These are phyloP conservation scores for Drosophila formosana DNA, from an alignment of 2,888 invertebrate genomes.

Conservation along the genomic window DNA sequence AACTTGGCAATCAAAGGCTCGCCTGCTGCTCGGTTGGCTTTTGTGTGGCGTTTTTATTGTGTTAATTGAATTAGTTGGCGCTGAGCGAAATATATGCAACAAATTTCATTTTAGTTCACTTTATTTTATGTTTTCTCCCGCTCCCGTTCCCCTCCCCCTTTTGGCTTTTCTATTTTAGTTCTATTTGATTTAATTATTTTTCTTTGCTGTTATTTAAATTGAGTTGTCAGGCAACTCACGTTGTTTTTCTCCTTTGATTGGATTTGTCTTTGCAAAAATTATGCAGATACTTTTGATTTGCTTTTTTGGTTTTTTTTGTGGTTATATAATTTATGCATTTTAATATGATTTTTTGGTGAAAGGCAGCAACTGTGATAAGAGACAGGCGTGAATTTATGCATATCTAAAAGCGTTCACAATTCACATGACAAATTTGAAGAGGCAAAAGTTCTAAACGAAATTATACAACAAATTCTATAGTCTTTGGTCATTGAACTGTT, in stretches of 20 bases:
- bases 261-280: slow-evolving; percentile 52
- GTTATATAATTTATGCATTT: slow-evolving; percentile 63
- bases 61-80: slow-evolving; percentile 75
- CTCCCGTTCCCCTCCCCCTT: not conserved
- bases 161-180: slow-evolving; percentile 27
- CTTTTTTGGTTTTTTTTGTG: slow-evolving; percentile 30
- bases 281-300: slow-evolving; percentile 60
- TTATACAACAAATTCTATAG: slow-evolving; percentile 19
- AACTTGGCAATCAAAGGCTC: slow-evolving; percentile 56
- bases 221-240: slow-evolving; percentile 58
- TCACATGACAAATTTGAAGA: slow-evolving; percentile 2
- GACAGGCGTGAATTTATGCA: slow-evolving; percentile 49
- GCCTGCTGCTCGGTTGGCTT: slow-evolving; percentile 23
- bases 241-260: slow-evolving; percentile 49
- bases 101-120: slow-evolving; percentile 40
- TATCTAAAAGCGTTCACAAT: slow-evolving; percentile 12
- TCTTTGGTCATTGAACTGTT: slow-evolving; percentile 53
- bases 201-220: slow-evolving; percentile 55
- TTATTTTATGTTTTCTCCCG: slow-evolving; percentile 16
- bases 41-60: slow-evolving; percentile 63
- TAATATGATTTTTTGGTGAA: slow-evolving; percentile 32
- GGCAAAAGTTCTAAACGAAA: slow-evolving; percentile 3
- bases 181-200: slow-evolving; percentile 65
- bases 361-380: slow-evolving; percentile 35
- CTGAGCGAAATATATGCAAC: slow-evolving; percentile 59